phyloP scores from a whole-genome alignment of 2,113 vertebrate species.

The Vidua macroura region DNA sequence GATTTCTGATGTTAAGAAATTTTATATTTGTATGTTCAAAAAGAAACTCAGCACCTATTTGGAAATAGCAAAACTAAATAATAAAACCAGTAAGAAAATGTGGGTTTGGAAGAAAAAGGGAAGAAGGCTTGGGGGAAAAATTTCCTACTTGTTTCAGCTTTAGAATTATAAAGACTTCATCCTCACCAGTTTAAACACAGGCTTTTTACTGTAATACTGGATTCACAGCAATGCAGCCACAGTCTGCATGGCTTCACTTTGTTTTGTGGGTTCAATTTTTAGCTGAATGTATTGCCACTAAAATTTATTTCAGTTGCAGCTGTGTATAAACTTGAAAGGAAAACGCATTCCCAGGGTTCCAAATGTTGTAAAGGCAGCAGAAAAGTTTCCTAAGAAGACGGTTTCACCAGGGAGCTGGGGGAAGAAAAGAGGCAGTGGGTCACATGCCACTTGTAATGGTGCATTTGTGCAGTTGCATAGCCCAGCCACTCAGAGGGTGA shows the following conservation, averaged over 20 bases:
- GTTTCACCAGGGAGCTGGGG: not conserved
- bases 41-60: not conserved
- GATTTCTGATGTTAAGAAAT: not conserved
- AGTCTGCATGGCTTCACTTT: not conserved
- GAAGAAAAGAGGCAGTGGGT: conserved; percentile 64
- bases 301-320: conserved; percentile 8
- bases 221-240: not conserved
- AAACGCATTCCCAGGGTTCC: not conserved
- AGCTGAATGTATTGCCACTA: not conserved
- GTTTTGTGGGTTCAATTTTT: not conserved
- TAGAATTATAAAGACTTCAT: not conserved
- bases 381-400: conserved; percentile 29
- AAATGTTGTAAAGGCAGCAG: conserved; percentile 17
- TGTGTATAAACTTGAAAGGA: not conserved
- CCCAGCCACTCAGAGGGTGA: conserved; percentile 83
- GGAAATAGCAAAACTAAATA: not conserved
- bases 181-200: not conserved
- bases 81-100: not conserved
- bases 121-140: not conserved
- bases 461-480: conserved; percentile 76
- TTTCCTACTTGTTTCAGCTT: not conserved
- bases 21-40: not conserved
- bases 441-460: conserved; percentile 64
- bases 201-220: not conserved
- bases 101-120: not conserved